Base-by-base conservation (phyloP, 1,140 invertebrate genomes). In the Drosophila arizonae region DNA sequence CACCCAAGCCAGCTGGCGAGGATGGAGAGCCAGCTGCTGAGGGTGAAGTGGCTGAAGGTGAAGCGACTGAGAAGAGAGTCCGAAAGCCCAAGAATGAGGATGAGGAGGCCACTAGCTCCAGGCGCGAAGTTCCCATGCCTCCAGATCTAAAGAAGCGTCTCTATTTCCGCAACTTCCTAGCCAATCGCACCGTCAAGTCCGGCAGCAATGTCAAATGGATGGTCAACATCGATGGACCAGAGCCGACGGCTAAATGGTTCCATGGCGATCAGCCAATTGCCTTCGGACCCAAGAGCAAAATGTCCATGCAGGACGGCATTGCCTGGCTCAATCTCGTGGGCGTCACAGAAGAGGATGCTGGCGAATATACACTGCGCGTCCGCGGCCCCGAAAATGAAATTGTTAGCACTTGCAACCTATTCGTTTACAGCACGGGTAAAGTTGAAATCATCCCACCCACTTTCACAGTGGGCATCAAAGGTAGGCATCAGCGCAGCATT, bases 191-290 rank as follows among this genome's bases (percentile, higher is more conserved):
- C 3, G 94, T 95, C 1, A 93, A 93, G 0, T 92, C 93, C 24
- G 94, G 94, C 24, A 94, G 94, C 56, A 92, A 93, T 45, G 94
- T 96, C 8, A 94, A 94, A 79, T 92, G 98, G 57, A 95, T 95
- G 52, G 97, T 96, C 67, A 94, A 94, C 52, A 94, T 97, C 3
- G 93, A 97, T 72, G 95, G 95, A 13, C 93, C 94, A 46, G 95
- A 95, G 58, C 95, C 96, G 4, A 92, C 93, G 41, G 93, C 97
- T 6, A 93, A 94, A 63, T 97, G 96, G 96, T 94, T 94, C 48
- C 94, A 96, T 77, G 94, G 93, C 4, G 90, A 93, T 69, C 75
- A 86, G 15, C 92, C 92, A 5, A 87, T 94, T 10, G 60, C 74
- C 24, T 81, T 85, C 17, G 77, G 92, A 1, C 91, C 88, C 48